A percentile compares a stretch with the other conserved stretches of the same genome.
These are phyloP conservation scores for Urocitellus parryii DNA, from an alignment of 2,113 vertebrate genomes.

Conservation along the genomic window DNA sequence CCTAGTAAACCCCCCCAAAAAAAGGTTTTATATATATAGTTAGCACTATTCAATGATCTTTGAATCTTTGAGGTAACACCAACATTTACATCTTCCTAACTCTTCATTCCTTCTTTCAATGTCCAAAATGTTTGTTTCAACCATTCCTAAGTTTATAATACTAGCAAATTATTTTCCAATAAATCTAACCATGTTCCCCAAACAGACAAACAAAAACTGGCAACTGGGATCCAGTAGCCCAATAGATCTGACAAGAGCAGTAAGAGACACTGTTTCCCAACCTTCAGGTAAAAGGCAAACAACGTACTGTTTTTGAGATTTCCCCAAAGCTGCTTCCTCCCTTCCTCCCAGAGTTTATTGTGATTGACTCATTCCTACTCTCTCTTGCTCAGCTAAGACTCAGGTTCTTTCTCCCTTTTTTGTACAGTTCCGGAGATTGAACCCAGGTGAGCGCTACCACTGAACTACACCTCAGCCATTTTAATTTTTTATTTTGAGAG, in stretches of 20 bases:
- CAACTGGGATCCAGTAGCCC: not conserved
- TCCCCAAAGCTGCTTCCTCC: not conserved
- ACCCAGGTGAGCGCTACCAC: too few species aligned
- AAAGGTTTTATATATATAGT: too few species aligned
- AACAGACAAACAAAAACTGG: not conserved
- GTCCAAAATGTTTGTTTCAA: not conserved
- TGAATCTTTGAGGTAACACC: not conserved
- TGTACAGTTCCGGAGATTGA: too few species aligned
- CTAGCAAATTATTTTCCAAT: not conserved
- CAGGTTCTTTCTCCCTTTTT: not conserved
- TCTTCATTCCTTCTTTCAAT: not conserved
- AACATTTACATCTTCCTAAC: not conserved
- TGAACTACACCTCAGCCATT: too few species aligned
- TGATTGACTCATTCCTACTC: not conserved
- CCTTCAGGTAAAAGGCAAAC: not conserved
- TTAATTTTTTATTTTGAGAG: too few species aligned
- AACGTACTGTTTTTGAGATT: not conserved
- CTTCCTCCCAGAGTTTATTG: not conserved
- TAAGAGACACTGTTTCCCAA: not conserved
- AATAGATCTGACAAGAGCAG: not conserved
- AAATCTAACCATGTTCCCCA: not conserved
- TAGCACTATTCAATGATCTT: not conserved
- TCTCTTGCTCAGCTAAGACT: not conserved
- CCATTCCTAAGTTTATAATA: slow-evolving; percentile 19
- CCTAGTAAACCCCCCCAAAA: too few species aligned